Conservation (phyloP, 2,113 vertebrate species). For the Morone chrysops region DNA sequence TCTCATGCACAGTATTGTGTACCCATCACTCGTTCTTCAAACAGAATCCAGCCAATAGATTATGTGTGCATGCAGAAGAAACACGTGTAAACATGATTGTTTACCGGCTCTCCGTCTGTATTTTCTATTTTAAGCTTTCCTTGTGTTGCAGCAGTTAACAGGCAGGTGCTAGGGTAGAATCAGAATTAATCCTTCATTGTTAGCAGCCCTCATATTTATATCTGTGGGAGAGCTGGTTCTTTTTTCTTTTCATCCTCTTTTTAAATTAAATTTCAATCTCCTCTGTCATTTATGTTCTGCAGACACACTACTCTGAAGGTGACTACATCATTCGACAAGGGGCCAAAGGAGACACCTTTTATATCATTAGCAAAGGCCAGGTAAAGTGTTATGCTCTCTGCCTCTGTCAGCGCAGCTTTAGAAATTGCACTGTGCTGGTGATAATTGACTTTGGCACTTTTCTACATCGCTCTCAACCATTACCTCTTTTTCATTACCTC, state of each 20-base stretch:
- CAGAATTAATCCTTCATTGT: slow-evolving; percentile 10
- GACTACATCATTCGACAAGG: slow-evolving; percentile 83
- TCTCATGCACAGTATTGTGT: not conserved
- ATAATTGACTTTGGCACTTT: slow-evolving; percentile 43
- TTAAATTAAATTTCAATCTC: not conserved
- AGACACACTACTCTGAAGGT: slow-evolving; percentile 81
- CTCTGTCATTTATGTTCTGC: slow-evolving; percentile 5
- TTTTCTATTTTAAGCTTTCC: slow-evolving; percentile 20
- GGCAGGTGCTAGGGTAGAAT: slow-evolving; percentile 3
- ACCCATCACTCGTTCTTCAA: slow-evolving; percentile 31
- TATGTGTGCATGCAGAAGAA: slow-evolving; percentile 11
- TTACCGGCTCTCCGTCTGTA: slow-evolving; percentile 3
- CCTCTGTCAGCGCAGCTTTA: slow-evolving; percentile 23
- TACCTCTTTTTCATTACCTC: slow-evolving; percentile 26
- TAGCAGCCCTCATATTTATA: not conserved
- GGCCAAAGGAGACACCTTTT: slow-evolving; percentile 80
- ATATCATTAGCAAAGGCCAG: slow-evolving; percentile 85
- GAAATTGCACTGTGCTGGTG: slow-evolving; percentile 31
- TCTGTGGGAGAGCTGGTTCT: not conserved
- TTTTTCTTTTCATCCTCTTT: slow-evolving; percentile 2
- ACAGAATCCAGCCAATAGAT: slow-evolving; percentile 37
- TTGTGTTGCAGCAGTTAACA: slow-evolving; percentile 18
- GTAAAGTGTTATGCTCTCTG: slow-evolving; percentile 67
- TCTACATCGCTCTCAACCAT: slow-evolving; percentile 5
- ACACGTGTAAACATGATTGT: slow-evolving; percentile 37